Base-by-base conservation (phyloP, 2,797 vertebrate species). In the Garrulus glandarius region DNA sequence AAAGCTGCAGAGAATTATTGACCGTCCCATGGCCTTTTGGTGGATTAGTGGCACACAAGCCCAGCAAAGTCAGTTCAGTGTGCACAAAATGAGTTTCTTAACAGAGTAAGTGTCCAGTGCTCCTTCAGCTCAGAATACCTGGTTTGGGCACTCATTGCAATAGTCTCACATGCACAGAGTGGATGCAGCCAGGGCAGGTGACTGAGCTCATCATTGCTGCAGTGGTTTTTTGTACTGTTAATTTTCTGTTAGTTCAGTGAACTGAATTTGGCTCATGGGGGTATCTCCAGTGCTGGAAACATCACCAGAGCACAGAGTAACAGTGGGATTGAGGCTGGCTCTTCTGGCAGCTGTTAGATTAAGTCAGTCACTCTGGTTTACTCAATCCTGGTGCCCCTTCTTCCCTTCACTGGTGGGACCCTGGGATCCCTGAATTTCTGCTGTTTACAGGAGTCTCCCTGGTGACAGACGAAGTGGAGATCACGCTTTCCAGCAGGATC, bases 21-120 rank as follows among this genome's bases (percentile, higher is more conserved):
- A 29, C 16, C 41, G 7, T 89, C 34, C 22, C 36, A 7, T 17
- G 19, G 69, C 64, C 9, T 64, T 70, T 86, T 77, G 41, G 44
- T 70, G 21, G 26, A 20, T 36, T 59, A 15, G 27, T 61, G 47
- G 36, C 13, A 63, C 0, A 0, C 0, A 1, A 53, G 16, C n/a
- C 27, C 39, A 69, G 52, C 21, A 30, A 63, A 65, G 49, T 52
- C 60, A 67, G 44, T n/a, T 69, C 69, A 30, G 23, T 6, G 5
- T 37, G 29, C 23, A 60, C 46, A 87, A 65, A 72, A 36, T 17
- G 1, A 77, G 15, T 44, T 74, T 88, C 80, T 92, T 24, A 52
- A 78, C 65, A 64, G 7, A 65, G 0, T 15, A 77, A 80, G 24
- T 23, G 9, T 49, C 26, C 29, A 53, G n/a, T 63, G 59, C 32